Evolutionary conservation across 2,888 invertebrate species (phyloP), one percentile per base, ranked within the genome.

Genomic region (Pandemis heparana): DNA sequence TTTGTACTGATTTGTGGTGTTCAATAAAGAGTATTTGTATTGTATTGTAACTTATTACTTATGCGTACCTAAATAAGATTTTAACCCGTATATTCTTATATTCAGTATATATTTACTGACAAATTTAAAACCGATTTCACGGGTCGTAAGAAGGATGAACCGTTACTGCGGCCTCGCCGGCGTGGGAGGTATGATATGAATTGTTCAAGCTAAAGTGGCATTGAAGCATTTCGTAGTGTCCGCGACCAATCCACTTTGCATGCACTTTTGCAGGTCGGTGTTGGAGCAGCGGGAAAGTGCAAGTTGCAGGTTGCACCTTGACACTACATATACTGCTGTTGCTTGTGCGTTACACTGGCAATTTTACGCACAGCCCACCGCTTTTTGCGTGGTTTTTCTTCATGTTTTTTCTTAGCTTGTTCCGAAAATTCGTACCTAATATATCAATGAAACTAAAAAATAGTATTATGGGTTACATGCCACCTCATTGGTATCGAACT

Each of bases 141-240:
- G 9, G 46, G n/a, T 46, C 10, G 56, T n/a, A 43, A 23, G 32
- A 59, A 43, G 32, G 59, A 68, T 16, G 32, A 48, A 68, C 46
- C 32, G 48, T 48, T 68, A 60, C 10, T 41, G 18, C 72, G 75
- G 65, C 59, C 56, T 56, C 16, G 53, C 12, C 23, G 23, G 18
- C 32, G 74, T 48, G 64, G 48, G 43, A 64, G 32, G 48, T 60
- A 16, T 48, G 65, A 69, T 65, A 71, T 39, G 64, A 23, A 56
- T 75, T 71, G 46, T 75, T 68, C 68, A 69, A 68, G 75, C 60
- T 18, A 7, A 41, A 59, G 23, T 46, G 65, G 43, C 53, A 32
- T 51, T 72, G 16, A 46, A 38, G 32, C 67, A 60, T 67, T 23
- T 23, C 59, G 59, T 5, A 46, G 32, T 56, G 56, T 56, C 56